These are phyloP conservation scores for Muscina levida DNA, from an alignment of 2,888 invertebrate species.

Conservation along the genomic window DNA sequence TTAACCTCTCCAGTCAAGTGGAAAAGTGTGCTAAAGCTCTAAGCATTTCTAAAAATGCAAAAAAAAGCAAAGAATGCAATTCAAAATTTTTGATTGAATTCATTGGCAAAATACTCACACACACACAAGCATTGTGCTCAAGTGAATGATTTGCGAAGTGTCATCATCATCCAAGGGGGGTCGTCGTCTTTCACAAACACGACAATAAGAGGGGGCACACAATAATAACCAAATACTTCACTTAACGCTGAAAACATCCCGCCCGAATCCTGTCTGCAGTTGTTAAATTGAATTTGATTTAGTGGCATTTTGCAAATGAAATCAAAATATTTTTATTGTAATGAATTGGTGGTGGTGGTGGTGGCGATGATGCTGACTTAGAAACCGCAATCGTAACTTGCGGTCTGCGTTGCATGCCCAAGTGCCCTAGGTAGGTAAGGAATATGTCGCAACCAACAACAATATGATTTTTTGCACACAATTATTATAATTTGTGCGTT, in stretches of 20 bases:
- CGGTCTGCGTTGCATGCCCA: not conserved
- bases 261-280: too few relatives aligned
- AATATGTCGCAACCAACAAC: conserved; percentile 16
- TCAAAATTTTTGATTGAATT: conserved; percentile 41
- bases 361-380: conserved; percentile 29
- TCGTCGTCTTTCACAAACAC: conserved; percentile 4
- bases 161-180: conserved; percentile 49
- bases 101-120: not conserved
- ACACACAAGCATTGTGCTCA: conserved; percentile 49
- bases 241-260: too few relatives aligned
- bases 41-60: conserved; percentile 20
- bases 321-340: conserved; percentile 54
- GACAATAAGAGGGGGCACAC: too few relatives aligned
- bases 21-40: conserved; percentile 56
- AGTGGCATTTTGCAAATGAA: conserved; percentile 28
- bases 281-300: not conserved
- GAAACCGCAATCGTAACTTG: conserved; percentile 19
- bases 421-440: not conserved
- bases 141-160: conserved; percentile 63
- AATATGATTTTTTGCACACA: conserved; percentile 24
- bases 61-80: conserved; percentile 52
- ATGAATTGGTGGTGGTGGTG: conserved; percentile 22
- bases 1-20: conserved; percentile 64
- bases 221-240: too few relatives aligned
- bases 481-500: conserved; percentile 53